phyloP scores from a whole-genome alignment of 2,113 vertebrate genomes.

The Edolisoma coerulescens region DNA sequence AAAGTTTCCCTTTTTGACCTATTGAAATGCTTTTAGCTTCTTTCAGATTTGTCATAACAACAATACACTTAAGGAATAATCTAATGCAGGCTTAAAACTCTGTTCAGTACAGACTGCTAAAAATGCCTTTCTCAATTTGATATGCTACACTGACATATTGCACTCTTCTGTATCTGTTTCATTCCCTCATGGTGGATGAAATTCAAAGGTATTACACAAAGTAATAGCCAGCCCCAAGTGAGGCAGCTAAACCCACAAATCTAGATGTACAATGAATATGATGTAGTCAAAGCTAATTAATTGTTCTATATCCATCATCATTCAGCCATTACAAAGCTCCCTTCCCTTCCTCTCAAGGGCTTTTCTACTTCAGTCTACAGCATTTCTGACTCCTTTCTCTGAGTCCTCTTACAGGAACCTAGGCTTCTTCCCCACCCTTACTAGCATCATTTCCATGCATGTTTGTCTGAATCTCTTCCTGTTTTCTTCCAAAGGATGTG shows the following conservation, averaged over 20 bases:
- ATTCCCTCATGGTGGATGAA: constrained; percentile 30
- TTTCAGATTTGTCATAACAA: constrained; percentile 58
- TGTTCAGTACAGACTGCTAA: constrained; percentile 2
- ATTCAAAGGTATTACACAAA: constrained; percentile 22
- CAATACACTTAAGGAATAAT: constrained; percentile 27
- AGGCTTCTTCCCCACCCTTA: background rate
- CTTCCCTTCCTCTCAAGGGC: background rate
- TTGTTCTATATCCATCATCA: constrained; percentile 30
- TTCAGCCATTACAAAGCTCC: background rate
- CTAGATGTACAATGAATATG: background rate
- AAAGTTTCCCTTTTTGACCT: background rate
- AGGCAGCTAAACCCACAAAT: background rate
- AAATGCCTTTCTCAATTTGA: constrained; percentile 58
- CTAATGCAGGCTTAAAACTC: constrained; percentile 14
- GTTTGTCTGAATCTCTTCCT: background rate
- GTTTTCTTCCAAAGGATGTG: background rate
- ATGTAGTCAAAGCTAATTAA: constrained; percentile 34
- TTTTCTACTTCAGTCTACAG: background rate
- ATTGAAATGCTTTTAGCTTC: constrained; percentile 60
- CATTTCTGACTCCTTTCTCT: background rate
- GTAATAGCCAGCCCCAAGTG: constrained; percentile 11
- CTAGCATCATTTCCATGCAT: background rate
- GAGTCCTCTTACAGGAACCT: background rate
- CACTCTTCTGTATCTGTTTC: constrained; percentile 53
- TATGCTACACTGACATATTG: constrained; percentile 23